Evolutionary conservation across 2,888 invertebrate species (phyloP).

Genomic region (Nephrotoma flavescens): DNA sequence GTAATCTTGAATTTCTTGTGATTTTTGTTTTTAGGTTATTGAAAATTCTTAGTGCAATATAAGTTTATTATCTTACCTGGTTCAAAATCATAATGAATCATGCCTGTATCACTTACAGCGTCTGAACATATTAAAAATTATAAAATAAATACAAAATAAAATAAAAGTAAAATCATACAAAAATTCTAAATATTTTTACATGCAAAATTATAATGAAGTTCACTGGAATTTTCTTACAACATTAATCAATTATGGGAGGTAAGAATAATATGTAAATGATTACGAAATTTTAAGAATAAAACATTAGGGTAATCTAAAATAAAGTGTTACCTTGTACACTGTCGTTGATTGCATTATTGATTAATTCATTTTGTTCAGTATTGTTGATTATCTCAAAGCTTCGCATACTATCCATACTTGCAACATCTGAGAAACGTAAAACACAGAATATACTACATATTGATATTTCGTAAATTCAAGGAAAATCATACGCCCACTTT

Average conservation of each 20-base stretch:
- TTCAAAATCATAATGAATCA: constrained; percentile 11
- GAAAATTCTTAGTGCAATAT: not conserved
- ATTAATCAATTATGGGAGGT: not conserved
- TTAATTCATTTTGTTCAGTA: constrained; percentile 32
- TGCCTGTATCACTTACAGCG: not conserved
- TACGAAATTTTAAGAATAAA: not conserved
- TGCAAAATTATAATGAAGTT: not conserved
- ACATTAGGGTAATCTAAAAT: not conserved
- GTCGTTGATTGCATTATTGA: not conserved
- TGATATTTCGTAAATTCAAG: not conserved
- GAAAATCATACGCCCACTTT: not conserved
- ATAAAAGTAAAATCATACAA: not conserved
- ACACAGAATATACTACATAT: not conserved
- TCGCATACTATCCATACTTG: constrained; percentile 35
- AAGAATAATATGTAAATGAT: not conserved
- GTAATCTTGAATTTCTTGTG: not conserved
- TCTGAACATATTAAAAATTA: constrained; percentile 3
- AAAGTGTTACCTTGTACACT: not conserved
- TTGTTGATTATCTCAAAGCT: constrained; percentile 56
- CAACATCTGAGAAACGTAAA: constrained; percentile 3
- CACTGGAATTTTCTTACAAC: not conserved
- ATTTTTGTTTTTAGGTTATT: not conserved
- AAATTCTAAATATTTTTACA: not conserved
- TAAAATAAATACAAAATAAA: constrained; percentile 1
- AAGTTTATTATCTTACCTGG: constrained; percentile 13